These are phyloP conservation scores for Oreochromis aureus DNA, from an alignment of 2,113 vertebrate genomes.

Conservation along the genomic window DNA sequence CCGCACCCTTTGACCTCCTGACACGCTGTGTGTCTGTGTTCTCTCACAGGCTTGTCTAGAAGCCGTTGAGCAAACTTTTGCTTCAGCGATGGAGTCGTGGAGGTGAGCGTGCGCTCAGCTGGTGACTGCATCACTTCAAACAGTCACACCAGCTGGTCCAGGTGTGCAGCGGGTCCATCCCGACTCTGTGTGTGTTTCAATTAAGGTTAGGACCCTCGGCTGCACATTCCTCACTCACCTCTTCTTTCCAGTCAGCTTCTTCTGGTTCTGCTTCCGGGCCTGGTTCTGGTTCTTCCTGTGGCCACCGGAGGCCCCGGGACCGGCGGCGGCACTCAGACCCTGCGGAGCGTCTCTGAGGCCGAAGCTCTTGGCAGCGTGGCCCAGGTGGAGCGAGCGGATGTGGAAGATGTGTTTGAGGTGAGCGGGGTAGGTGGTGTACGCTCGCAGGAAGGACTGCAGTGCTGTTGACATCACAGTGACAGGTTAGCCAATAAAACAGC, in stretches of 20 bases:
- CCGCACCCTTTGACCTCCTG: not conserved
- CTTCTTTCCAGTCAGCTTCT: not conserved
- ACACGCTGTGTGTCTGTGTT: not conserved
- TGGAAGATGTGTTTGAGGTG: conserved; percentile 90
- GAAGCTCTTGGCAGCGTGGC: conserved; percentile 92
- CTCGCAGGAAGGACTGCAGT: conserved; percentile 88
- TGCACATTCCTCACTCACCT: conserved; percentile 4
- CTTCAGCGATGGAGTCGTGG: not conserved
- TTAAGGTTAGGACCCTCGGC: not conserved
- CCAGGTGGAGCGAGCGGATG: conserved; percentile 84
- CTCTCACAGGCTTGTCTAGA: not conserved
- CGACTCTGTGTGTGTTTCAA: not conserved
- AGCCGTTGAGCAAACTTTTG: not conserved
- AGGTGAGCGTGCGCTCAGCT: not conserved
- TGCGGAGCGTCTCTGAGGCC: conserved; percentile 88
- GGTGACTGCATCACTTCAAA: not conserved
- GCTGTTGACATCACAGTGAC: conserved; percentile 66
- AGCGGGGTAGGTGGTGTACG: conserved; percentile 87
- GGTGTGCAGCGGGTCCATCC: not conserved
- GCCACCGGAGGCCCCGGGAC: not conserved
- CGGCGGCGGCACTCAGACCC: conserved; percentile 54
- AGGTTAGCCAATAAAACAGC: not conserved
- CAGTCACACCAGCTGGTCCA: not conserved
- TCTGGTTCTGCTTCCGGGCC: not conserved
- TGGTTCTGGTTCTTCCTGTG: not conserved